phyloP scores from a whole-genome alignment of 2,797 vertebrate species.

The Microtus agrestis region DNA sequence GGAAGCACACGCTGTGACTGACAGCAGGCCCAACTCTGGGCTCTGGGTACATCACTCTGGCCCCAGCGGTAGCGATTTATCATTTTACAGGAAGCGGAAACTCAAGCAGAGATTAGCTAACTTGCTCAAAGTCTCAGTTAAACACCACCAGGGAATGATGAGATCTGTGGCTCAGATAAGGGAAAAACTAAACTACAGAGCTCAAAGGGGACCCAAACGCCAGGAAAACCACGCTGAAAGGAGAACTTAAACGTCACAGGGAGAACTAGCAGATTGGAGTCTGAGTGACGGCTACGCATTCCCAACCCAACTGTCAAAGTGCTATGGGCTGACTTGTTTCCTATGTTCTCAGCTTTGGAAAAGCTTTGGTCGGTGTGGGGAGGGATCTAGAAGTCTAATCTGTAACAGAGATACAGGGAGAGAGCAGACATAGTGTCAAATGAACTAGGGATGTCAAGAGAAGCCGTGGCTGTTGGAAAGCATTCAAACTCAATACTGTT shows the following conservation, averaged over 20 bases:
- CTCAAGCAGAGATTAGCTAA: constrained; percentile 43
- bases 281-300: background rate
- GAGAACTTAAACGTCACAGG: background rate
- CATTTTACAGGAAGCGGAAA: constrained; percentile 61
- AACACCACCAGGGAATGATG: constrained; percentile 21
- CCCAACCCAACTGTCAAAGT: background rate
- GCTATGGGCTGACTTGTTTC: background rate
- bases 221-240: background rate
- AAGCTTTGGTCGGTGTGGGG: background rate
- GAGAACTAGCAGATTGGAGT: background rate
- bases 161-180: background rate
- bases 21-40: background rate
- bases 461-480: background rate
- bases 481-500: background rate
- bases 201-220: background rate
- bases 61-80: background rate
- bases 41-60: background rate
- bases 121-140: constrained; percentile 50
- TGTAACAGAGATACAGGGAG: background rate
- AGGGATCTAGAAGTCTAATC: background rate
- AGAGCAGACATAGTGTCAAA: background rate
- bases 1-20: accelerated
- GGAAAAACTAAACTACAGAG: constrained; percentile 56
- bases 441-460: background rate
- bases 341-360: background rate